phyloP scores from a whole-genome alignment of 2,888 invertebrate species.

The Leptinotarsa rubiginosa region DNA sequence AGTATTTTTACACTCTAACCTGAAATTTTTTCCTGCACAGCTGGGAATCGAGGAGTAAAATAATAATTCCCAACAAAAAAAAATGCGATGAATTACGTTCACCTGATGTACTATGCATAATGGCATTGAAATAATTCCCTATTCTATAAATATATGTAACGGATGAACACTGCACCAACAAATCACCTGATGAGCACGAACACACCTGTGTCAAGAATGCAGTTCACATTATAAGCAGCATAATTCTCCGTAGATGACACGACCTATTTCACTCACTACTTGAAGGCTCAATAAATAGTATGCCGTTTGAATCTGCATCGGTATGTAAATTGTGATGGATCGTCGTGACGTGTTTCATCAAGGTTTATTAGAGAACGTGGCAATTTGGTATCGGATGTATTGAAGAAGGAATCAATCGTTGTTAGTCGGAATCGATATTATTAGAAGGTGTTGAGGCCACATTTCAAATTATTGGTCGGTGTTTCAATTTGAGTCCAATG shows the following conservation, averaged over 20 bases:
- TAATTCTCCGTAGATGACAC: not conserved
- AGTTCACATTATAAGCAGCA: slow-evolving; percentile 1
- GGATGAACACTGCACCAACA: slow-evolving; percentile 8
- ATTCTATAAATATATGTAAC: not conserved
- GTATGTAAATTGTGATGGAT: slow-evolving; percentile 12
- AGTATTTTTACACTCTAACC: no score
- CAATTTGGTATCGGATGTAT: not conserved
- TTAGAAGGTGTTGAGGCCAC: no score
- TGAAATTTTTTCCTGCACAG: no score
- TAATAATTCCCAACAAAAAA: not conserved
- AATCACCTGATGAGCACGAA: slow-evolving; percentile 5
- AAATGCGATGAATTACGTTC: not conserved
- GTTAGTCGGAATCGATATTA: no score
- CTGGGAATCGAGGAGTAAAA: not conserved
- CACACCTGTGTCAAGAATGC: slow-evolving; percentile 3
- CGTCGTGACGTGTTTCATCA: not conserved
- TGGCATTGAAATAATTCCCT: not conserved
- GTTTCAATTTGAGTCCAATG: no score
- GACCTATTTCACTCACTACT: slow-evolving; percentile 13
- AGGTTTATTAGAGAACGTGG: slow-evolving; percentile 3
- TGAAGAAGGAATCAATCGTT: not conserved
- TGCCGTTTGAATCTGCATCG: not conserved
- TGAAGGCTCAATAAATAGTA: slow-evolving; percentile 11
- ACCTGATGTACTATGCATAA: not conserved
- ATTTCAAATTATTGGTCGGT: no score